phyloP scores from a whole-genome alignment of 2,888 invertebrate species.

The Neocrepidodera transversa region DNA sequence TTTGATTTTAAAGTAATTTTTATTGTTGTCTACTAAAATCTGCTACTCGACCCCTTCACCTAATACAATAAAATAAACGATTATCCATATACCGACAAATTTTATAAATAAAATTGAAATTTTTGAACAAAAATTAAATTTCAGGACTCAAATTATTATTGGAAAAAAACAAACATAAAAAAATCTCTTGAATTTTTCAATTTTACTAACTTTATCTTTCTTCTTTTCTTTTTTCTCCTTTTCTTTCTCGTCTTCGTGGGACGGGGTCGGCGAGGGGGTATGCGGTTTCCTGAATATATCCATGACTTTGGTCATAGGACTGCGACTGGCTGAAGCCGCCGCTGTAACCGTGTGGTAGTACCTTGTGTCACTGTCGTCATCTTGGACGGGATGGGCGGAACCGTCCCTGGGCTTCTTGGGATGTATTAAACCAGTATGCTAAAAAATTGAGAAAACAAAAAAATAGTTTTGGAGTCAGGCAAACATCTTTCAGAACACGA shows the following conservation, averaged over 20 bases:
- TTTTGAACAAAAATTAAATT: too few relatives aligned
- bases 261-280: conserved; percentile 66
- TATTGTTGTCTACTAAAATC: too few relatives aligned
- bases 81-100: too few relatives aligned
- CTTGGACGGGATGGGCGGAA: conserved; percentile 72
- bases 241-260: conserved; percentile 44
- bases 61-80: too few relatives aligned
- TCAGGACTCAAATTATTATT: too few relatives aligned
- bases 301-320: conserved; percentile 91
- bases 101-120: too few relatives aligned
- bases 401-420: conserved; percentile 67
- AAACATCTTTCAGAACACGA: too few relatives aligned
- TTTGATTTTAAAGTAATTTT: too few relatives aligned
- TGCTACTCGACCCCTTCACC: too few relatives aligned
- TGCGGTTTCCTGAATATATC: conserved; percentile 85
- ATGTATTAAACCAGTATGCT: conserved; percentile 64
- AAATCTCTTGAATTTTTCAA: too few relatives aligned
- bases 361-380: conserved; percentile 69
- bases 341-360: conserved; percentile 79
- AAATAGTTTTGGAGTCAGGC: too few relatives aligned
- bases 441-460: conserved; percentile 33
- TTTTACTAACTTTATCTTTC: conserved; percentile 32
- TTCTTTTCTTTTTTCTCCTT: conserved; percentile 60
- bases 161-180: too few relatives aligned
- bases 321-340: conserved; percentile 67